phyloP scores from a whole-genome alignment of 2,113 vertebrate genomes.

The Eulacestoma nigropectus region DNA sequence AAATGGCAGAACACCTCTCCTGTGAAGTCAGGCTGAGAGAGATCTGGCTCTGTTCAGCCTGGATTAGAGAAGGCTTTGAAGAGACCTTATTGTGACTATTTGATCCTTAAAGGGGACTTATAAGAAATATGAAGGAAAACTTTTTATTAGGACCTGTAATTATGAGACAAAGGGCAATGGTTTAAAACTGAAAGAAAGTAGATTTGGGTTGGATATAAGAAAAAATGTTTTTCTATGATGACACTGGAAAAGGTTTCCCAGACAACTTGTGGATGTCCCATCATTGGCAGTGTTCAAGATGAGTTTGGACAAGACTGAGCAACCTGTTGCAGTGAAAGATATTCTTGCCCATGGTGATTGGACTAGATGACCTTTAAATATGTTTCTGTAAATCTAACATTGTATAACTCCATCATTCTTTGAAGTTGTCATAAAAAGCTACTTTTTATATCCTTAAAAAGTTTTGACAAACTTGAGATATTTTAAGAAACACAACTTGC shows the following conservation, averaged over 20 bases:
- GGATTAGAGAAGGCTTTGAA: not conserved
- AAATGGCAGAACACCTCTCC: not conserved
- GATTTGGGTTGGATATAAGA: not conserved
- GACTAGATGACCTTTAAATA: not conserved
- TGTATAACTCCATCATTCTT: not conserved
- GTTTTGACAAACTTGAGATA: not conserved
- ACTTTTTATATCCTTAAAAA: not conserved
- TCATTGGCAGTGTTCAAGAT: not conserved
- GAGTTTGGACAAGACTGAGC: not conserved
- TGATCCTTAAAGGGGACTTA: not conserved
- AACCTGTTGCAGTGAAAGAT: not conserved
- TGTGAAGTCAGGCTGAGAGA: not conserved
- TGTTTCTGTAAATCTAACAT: not conserved
- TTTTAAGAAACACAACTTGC: not conserved
- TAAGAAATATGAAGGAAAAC: not conserved
- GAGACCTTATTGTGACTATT: not conserved
- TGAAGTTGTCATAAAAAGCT: not conserved
- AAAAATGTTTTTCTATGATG: not conserved
- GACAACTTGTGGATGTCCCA: not conserved
- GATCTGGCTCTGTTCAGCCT: not conserved
- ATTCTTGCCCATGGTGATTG: not conserved
- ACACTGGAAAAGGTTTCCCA: not conserved
- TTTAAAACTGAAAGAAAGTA: not conserved
- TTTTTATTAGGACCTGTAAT: not conserved
- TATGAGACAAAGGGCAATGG: not conserved